Evolutionary conservation across 2,797 vertebrate species (phyloP).

Genomic region (Distichodus sexfasciatus): DNA sequence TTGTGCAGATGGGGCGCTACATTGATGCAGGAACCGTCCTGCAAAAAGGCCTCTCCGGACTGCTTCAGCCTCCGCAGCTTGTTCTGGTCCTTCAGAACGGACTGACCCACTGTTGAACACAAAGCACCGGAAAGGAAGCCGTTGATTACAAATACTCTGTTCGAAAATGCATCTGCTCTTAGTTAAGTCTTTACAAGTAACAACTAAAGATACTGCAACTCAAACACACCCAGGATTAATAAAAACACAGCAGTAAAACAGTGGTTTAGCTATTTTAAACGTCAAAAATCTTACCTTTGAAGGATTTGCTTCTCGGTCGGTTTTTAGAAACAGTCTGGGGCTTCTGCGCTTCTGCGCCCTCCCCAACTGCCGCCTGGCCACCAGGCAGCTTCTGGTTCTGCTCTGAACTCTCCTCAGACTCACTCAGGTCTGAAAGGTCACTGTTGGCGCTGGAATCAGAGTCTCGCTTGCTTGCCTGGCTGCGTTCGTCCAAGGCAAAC

Average conservation of each 20-base stretch:
- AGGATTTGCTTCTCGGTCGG: slow-evolving; percentile 89
- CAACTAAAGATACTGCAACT: not conserved
- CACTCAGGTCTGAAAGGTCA: slow-evolving; percentile 95
- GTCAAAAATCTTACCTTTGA: slow-evolving; percentile 83
- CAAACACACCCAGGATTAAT: too few species aligned
- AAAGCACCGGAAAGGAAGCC: too few species aligned
- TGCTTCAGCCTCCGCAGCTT: slow-evolving; percentile 97
- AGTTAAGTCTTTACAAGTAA: too few species aligned
- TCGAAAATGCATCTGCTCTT: too few species aligned
- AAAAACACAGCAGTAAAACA: not conserved
- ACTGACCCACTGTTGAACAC: slow-evolving; percentile 94
- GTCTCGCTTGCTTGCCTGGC: slow-evolving; percentile 87
- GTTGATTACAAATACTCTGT: too few species aligned
- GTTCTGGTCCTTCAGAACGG: slow-evolving; percentile 94
- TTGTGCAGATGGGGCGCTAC: slow-evolving; percentile 98
- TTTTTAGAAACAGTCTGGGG: slow-evolving; percentile 82
- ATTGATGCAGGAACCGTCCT: slow-evolving; percentile 98
- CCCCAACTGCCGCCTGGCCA: slow-evolving; percentile 68
- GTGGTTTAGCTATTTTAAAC: too few species aligned
- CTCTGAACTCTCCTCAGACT: slow-evolving; percentile 87
- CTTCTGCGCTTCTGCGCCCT: slow-evolving; percentile 79
- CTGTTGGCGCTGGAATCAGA: slow-evolving; percentile 96
- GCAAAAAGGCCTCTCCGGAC: slow-evolving; percentile 96
- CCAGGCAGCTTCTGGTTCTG: slow-evolving; percentile 81
- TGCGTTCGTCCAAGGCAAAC: slow-evolving; percentile 90